Percentiles rank a stretch among this genome's conserved stretches.
Evolutionary conservation across 2,797 vertebrate species (phyloP).

Genomic region (Silurus lanzhouensis): DNA sequence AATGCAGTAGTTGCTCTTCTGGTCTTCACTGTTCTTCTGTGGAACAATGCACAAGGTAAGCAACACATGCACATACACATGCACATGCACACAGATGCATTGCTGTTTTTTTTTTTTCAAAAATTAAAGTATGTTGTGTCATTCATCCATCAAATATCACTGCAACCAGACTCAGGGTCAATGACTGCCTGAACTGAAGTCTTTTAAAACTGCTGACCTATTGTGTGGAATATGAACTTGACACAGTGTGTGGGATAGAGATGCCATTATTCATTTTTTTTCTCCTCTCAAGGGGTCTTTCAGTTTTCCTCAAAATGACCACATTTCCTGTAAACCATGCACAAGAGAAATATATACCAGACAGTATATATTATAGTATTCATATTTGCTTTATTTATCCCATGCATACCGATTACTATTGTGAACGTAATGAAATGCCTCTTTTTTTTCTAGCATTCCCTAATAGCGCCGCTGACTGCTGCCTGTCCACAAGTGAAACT

Average conservation of each 20-base stretch:
- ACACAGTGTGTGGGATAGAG: conserved; percentile 3
- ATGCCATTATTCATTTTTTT: conserved; percentile 8
- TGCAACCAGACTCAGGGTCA: conserved; percentile 5
- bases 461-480: conserved; percentile 49
- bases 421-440: neutral
- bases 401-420: neutral
- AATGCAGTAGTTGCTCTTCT: conserved; percentile 35
- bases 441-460: conserved; percentile 33
- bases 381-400: neutral
- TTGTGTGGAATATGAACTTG: neutral
- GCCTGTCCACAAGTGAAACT: conserved; percentile 36
- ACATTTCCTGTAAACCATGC: conserved; percentile 28
- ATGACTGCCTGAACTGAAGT: neutral
- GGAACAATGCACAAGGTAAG: conserved; percentile 47
- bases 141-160: neutral
- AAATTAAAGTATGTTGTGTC: neutral
- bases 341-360: neutral
- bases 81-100: neutral
- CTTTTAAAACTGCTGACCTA: conserved; percentile 6
- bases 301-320: neutral
- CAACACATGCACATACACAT: neutral
- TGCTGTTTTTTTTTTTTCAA: neutral
- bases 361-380: too few relatives aligned
- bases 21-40: conserved; percentile 37
- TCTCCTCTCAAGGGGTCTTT: neutral